Percentiles rank a stretch among this genome's conserved stretches.
phyloP scores from a whole-genome alignment of 2,888 invertebrate species.

The Marasmarcha lunaedactyla region DNA sequence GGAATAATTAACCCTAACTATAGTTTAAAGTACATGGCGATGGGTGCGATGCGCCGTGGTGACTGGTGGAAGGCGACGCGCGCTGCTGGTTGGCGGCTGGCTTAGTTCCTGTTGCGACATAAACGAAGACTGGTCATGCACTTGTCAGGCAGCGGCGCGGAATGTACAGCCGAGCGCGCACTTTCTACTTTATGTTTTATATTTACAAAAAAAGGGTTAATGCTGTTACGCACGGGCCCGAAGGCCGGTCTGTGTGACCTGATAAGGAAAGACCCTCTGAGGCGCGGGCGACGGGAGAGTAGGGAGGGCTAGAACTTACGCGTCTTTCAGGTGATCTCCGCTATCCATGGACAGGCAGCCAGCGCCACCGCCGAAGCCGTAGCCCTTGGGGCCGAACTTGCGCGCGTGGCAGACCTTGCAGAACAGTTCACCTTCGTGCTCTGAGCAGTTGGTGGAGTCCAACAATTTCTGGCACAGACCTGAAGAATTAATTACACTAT shows the following conservation, averaged over 20 bases:
- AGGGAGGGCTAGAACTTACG: constrained; percentile 75
- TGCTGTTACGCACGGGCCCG: constrained; percentile 66
- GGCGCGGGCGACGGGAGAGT: constrained; percentile 65
- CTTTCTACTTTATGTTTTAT: constrained; percentile 62
- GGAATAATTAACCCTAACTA: constrained; percentile 69
- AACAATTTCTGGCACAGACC: constrained; percentile 97
- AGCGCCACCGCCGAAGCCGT: constrained; percentile 98
- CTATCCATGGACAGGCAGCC: constrained; percentile 97
- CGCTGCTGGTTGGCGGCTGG: constrained; percentile 55
- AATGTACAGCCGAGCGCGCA: constrained; percentile 69
- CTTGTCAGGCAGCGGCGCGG: constrained; percentile 59
- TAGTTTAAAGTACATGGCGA: constrained; percentile 62
- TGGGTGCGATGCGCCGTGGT: constrained; percentile 58
- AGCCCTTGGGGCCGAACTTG: constrained; percentile 98
- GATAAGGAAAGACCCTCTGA: constrained; percentile 72
- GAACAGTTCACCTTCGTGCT: constrained; percentile 96
- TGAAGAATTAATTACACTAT: constrained; percentile 34
- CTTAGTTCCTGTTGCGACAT: constrained; percentile 70
- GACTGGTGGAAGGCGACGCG: constrained; percentile 44
- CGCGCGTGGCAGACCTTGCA: constrained; percentile 98
- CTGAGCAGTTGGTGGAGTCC: constrained; percentile 98
- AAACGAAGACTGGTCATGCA: constrained; percentile 71
- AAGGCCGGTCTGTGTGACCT: constrained; percentile 58
- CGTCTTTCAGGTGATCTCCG: constrained; percentile 87
- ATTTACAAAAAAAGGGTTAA: constrained; percentile 65